Evolutionary conservation across 2,113 vertebrate genomes (phyloP).

Genomic region (Chionodraco myersi): DNA sequence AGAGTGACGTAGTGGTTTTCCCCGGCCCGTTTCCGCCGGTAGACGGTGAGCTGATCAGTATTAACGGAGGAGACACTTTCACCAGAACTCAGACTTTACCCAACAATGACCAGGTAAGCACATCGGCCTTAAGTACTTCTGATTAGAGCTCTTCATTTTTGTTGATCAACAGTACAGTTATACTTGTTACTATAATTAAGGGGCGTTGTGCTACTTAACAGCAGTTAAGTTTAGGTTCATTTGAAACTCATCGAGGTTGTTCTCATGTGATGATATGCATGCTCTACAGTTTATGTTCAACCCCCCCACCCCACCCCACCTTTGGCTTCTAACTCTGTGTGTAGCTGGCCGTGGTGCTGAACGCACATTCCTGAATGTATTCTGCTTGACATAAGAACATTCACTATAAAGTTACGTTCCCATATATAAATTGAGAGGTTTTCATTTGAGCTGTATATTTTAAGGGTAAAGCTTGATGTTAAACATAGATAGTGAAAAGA

Average conservation of each 20-base stretch:
- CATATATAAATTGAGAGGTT: background rate
- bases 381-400: too few species aligned
- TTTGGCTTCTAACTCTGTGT: background rate
- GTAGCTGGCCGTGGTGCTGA: conserved; percentile 27
- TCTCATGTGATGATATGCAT: background rate
- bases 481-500: background rate
- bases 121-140: background rate
- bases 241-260: background rate
- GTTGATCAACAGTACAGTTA: background rate
- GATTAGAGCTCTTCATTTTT: background rate
- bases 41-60: conserved; percentile 60
- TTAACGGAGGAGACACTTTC: conserved; percentile 48
- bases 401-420: background rate
- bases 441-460: background rate
- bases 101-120: conserved; percentile 64
- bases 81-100: conserved; percentile 69
- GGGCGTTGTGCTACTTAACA: background rate
- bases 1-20: conserved; percentile 77
- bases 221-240: background rate
- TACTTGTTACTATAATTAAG: background rate
- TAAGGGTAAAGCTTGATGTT: background rate
- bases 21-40: conserved; percentile 45
- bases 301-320: too few species aligned
- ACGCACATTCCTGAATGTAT: background rate
- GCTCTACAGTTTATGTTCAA: background rate